phyloP scores from a whole-genome alignment of 2,888 invertebrate genomes.

The Napeogenes sylphis region DNA sequence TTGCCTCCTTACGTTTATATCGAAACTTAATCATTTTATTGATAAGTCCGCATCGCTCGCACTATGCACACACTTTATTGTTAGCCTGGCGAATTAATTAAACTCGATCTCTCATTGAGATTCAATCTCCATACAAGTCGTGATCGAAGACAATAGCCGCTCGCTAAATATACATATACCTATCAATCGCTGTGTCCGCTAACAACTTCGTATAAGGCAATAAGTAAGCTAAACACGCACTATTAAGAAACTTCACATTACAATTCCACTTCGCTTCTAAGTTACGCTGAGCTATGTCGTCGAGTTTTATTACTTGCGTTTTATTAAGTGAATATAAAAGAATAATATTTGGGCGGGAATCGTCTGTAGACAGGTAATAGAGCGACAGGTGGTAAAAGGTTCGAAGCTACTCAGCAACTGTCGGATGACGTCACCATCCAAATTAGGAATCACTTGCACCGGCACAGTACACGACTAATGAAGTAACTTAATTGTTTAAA shows the following conservation, averaged over 20 bases:
- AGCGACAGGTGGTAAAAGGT: slow-evolving; percentile 53
- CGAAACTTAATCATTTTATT: slow-evolving; percentile 81
- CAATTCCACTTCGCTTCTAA: slow-evolving; percentile 46
- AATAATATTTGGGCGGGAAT: slow-evolving; percentile 57
- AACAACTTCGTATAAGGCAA: slow-evolving; percentile 58
- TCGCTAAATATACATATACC: slow-evolving; percentile 59
- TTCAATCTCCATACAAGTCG: slow-evolving; percentile 51
- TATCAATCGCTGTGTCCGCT: slow-evolving; percentile 46
- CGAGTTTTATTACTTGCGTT: slow-evolving; percentile 26
- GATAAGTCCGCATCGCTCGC: slow-evolving; percentile 57
- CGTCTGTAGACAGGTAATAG: slow-evolving; percentile 43
- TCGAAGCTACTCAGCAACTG: slow-evolving; percentile 43
- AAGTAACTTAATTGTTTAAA: slow-evolving; percentile 30
- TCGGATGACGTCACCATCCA: slow-evolving; percentile 42
- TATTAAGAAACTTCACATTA: slow-evolving; percentile 56
- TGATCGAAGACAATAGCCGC: slow-evolving; percentile 59
- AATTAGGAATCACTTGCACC: slow-evolving; percentile 36
- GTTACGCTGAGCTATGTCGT: slow-evolving; percentile 48
- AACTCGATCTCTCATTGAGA: slow-evolving; percentile 41
- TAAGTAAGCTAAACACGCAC: slow-evolving; percentile 69
- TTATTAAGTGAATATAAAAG: not conserved
- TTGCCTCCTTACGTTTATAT: slow-evolving; percentile 79
- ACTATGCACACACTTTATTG: slow-evolving; percentile 37
- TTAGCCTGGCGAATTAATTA: slow-evolving; percentile 40
- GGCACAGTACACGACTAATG: slow-evolving; percentile 42